Base-by-base conservation (phyloP, 92 coral and sea anemone species). In the Blastomussa wellsi region DNA sequence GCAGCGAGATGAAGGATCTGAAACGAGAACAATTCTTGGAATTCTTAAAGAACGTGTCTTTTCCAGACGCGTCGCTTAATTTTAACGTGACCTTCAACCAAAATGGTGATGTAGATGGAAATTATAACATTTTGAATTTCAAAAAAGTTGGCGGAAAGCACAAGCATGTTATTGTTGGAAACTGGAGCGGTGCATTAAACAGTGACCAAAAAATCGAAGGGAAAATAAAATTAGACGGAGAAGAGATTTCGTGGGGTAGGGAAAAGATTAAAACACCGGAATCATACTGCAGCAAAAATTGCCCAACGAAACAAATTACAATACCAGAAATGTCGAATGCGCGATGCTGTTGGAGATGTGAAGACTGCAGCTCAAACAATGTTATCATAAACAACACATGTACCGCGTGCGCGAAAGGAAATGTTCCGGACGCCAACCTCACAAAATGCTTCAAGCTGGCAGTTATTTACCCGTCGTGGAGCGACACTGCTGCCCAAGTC, bases 311-410 rank as follows among this genome's bases (percentile, higher is more conserved):
- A 35, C 86, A 85, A 67, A 92, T 90, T 77, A 87, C 81, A 48
- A 62, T 89, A 14, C 92, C 89, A 35, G 94, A 87, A 55, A 67
- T 79, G 31, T 28, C 80, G 26, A 91, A 96, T 66, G 88, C 94
- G 9, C 55, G 36, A 14, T 95, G 98, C 86, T 95, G 98, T 64
- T 95, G 98, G 98, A 89, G 93, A 41, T 95, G 98, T 75, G 82
- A 72, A 22, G 81, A 75, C 41, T 95, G 98, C 71, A 19, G 81
- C 8, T 67, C 75, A 51, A 86, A 93, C 37, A 79, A 86, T 36
- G 76, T 91, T 55, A 90, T 94, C 60, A n/a, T 77, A 67, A 96
- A 96, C 76, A 94, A 91, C 83, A 96, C 90, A 64, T 96, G 98
- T 39, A 90, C 55, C 28, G 26, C 87, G 71, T 96, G 98, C 74